Base-by-base conservation (phyloP, 2,113 vertebrate species). In the Bubo bubo region DNA sequence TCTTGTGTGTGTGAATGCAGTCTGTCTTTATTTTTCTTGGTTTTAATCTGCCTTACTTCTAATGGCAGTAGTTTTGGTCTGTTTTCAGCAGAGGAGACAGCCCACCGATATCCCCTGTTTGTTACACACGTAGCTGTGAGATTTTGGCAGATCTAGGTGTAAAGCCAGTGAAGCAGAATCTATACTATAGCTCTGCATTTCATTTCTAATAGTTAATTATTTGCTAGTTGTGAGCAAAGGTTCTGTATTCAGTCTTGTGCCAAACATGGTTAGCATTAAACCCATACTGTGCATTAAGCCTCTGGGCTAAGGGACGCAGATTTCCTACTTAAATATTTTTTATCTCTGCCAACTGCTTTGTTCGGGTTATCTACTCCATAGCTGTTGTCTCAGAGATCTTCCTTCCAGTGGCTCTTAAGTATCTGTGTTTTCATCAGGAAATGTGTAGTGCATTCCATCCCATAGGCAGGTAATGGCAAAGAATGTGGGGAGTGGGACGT, bases 401-500 rank as follows among this genome's bases (percentile, higher is more conserved):
- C 39, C 24, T 81, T 91, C 19, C n/a, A 47, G 24, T 21, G 41
- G 34, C 39, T 87, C 62, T 72, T n/a, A 59, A 52, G 43, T 19
- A 8, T 59, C 35, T 0, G 0, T 39, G 43, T 75, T 92, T 92
- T 60, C 35, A 6, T 35, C 63, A 56, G 30, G 53, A 94, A 53
- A 45, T 8, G 12, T 5, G 1, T 14, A 43, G 52, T 80, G 80
- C 9, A 15, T 86, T 71, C 56, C 35, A 27, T 47, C 20, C 64
- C 43, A 14, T 12, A 55, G 47, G 35, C 32, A 63, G 37, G 58
- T 39, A 41, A 49, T 28, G 32, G 62, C 53, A 63, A 77, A 93
- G 53, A 86, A 23, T 0, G 0, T 17, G 21, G 14, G 67, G n/a
- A 70, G 14, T 8, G 37, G 50, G 47, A 58, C 49, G 21, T 56